Evolutionary conservation across 2,888 invertebrate genomes (phyloP).

Genomic region (Gymnoscelis rufifasciata): DNA sequence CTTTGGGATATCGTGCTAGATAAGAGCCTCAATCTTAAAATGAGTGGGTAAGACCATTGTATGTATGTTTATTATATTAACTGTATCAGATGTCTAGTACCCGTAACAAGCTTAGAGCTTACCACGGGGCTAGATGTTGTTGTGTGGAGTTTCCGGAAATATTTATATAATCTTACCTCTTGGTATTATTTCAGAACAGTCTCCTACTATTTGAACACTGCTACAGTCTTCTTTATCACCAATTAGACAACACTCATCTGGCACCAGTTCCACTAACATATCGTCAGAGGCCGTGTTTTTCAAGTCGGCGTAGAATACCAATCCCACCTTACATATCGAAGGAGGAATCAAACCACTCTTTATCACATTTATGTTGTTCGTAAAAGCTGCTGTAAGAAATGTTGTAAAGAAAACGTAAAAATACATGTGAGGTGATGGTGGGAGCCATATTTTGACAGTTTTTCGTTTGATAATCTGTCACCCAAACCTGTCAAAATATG

Average conservation of each 20-base stretch:
- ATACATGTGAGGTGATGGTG: conserved; percentile 45
- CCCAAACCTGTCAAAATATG: background rate
- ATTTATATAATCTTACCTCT: too few species aligned
- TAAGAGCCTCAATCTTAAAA: too few species aligned
- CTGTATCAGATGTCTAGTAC: too few species aligned
- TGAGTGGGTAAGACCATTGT: too few species aligned
- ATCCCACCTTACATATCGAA: conserved; percentile 39
- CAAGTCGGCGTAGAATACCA: conserved; percentile 45
- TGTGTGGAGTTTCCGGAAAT: too few species aligned
- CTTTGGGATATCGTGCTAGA: too few species aligned
- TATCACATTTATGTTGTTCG: conserved; percentile 31
- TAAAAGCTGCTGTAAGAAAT: conserved; percentile 23
- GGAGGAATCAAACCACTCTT: conserved; percentile 38
- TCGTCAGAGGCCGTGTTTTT: conserved; percentile 51
- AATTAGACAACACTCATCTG: conserved; percentile 55
- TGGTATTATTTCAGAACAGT: conserved; percentile 38
- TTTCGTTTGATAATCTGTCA: background rate
- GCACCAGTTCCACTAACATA: conserved; percentile 43
- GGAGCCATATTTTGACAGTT: conserved; percentile 16
- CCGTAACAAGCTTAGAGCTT: too few species aligned
- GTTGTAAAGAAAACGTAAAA: conserved; percentile 51
- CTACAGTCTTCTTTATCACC: conserved; percentile 44
- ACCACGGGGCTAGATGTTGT: too few species aligned
- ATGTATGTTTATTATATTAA: too few species aligned
- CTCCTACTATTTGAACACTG: conserved; percentile 45